phyloP scores from a whole-genome alignment of 2,797 vertebrate genomes.

The Nyctalus aviator region DNA sequence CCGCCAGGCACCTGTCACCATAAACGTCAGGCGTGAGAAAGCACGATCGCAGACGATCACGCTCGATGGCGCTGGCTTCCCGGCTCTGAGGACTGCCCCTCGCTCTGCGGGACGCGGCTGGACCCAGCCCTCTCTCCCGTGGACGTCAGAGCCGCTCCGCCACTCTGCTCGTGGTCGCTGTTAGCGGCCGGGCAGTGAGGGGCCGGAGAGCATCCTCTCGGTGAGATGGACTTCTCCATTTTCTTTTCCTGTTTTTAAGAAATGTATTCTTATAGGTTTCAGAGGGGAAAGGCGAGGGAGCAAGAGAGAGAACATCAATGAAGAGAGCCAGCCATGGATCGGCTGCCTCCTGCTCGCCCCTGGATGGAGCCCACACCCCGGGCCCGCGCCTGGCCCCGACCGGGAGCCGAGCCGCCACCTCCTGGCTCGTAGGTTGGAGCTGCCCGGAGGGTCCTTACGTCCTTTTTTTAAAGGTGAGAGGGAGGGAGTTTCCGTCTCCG shows the following conservation, averaged over 20 bases:
- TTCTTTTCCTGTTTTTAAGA: neutral
- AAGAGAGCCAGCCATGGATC: no score
- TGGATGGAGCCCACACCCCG: no score
- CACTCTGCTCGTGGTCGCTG: neutral
- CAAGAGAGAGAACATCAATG: no score
- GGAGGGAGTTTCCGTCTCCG: slow-evolving; percentile 32
- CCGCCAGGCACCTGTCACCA: slow-evolving; percentile 87
- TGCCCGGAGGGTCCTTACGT: neutral
- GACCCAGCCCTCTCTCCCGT: slow-evolving; percentile 66
- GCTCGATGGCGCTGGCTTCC: slow-evolving; percentile 83
- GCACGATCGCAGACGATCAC: slow-evolving; percentile 87
- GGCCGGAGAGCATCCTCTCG: slow-evolving; percentile 28
- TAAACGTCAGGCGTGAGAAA: slow-evolving; percentile 89
- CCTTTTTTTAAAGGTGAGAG: neutral
- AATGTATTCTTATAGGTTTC: no score
- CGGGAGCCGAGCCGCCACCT: no score
- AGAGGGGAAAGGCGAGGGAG: no score
- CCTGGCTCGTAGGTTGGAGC: no score
- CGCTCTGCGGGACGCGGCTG: slow-evolving; percentile 76
- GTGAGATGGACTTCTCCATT: slow-evolving; percentile 65
- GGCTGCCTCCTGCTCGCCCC: no score
- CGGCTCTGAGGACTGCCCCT: slow-evolving; percentile 80
- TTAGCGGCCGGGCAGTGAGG: slow-evolving; percentile 43
- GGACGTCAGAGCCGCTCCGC: no score
- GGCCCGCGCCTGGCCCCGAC: no score